Conservation (phyloP, 2,888 invertebrate genomes). For the Leptopilina myrica region DNA sequence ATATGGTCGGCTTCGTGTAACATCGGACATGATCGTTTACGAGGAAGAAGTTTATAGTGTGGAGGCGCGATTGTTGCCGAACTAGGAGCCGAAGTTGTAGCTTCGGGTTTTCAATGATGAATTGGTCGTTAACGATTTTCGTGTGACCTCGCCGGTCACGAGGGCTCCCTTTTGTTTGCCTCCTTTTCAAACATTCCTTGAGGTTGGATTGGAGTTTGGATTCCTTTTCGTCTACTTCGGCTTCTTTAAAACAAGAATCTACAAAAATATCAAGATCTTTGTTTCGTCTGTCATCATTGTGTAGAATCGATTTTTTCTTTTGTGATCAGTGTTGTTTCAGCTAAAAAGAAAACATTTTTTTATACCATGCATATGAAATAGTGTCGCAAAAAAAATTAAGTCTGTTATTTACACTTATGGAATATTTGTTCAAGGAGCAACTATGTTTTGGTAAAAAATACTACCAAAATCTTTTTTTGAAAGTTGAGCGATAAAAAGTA, state of each 20-base stretch:
- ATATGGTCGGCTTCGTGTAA: conserved; percentile 57
- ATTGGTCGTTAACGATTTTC: conserved; percentile 38
- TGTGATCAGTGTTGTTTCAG: not conserved
- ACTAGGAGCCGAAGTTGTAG: not conserved
- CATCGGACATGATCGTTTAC: conserved; percentile 67
- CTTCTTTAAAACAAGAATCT: not conserved
- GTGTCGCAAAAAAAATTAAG: too few relatives aligned
- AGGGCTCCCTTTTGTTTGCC: not conserved
- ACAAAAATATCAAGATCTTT: not conserved
- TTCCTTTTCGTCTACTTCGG: conserved; percentile 27
- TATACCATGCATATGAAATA: too few relatives aligned
- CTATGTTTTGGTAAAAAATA: too few relatives aligned
- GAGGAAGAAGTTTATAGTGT: conserved; percentile 52
- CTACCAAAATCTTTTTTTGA: too few relatives aligned
- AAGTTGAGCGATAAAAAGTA: too few relatives aligned
- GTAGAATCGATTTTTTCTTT: not conserved
- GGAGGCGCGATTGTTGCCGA: conserved; percentile 37
- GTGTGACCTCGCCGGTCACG: conserved; percentile 26
- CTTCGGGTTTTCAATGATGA: conserved; percentile 12
- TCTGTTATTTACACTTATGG: too few relatives aligned
- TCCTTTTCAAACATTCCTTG: not conserved
- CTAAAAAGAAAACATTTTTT: not conserved
- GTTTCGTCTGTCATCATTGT: too few relatives aligned
- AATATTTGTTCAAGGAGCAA: too few relatives aligned
- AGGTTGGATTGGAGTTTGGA: not conserved